phyloP scores from a whole-genome alignment of 2,888 invertebrate genomes.

The Lycaena phlaeas region DNA sequence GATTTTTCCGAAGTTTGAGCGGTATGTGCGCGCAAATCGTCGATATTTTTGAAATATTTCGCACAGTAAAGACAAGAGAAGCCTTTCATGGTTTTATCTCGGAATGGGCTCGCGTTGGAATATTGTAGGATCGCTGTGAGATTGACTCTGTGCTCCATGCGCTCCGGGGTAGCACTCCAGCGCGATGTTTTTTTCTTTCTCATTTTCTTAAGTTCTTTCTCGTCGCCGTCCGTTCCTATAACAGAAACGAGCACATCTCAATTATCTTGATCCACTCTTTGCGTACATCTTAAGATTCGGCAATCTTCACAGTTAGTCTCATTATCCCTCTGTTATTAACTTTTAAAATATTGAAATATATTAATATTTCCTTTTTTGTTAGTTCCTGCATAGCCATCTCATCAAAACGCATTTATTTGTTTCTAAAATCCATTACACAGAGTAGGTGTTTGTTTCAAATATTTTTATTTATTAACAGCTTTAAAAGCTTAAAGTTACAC shows the following conservation, averaged over 20 bases:
- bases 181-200: slow-evolving; percentile 56
- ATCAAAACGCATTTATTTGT: too few species aligned
- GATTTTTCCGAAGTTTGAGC: slow-evolving; percentile 50
- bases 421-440: too few species aligned
- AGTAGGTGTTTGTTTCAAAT: too few species aligned
- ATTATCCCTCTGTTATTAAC: neutral
- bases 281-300: slow-evolving; percentile 24
- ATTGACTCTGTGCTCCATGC: slow-evolving; percentile 64
- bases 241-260: slow-evolving; percentile 65
- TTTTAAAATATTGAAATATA: neutral
- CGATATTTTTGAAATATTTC: slow-evolving; percentile 45
- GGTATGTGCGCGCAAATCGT: slow-evolving; percentile 48
- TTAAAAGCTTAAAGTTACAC: too few species aligned
- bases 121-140: slow-evolving; percentile 57
- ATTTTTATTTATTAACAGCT: too few species aligned
- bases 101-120: slow-evolving; percentile 63
- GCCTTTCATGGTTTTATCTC: slow-evolving; percentile 57
- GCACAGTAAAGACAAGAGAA: slow-evolving; percentile 65
- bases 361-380: neutral
- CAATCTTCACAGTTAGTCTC: neutral
- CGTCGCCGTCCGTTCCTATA: slow-evolving; percentile 57
- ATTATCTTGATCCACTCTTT: slow-evolving; percentile 47
- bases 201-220: slow-evolving; percentile 52
- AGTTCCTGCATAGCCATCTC: too few species aligned
- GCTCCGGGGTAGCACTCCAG: slow-evolving; percentile 60